These are phyloP conservation scores for Rousettus madagascariensis DNA, from an alignment of 2,797 vertebrate genomes.

Conservation along the genomic window DNA sequence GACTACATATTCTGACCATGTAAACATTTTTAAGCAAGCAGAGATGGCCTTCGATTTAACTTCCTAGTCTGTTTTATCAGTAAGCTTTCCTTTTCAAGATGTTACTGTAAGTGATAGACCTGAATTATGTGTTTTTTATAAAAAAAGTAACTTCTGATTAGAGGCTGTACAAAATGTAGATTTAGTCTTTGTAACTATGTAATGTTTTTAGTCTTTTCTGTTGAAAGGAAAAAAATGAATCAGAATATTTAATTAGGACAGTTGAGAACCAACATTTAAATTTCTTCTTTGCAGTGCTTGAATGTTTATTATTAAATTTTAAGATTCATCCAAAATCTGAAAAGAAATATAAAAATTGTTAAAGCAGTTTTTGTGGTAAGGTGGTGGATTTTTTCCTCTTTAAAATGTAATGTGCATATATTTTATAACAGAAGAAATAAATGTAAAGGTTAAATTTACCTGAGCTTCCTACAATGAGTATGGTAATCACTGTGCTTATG, in stretches of 20 bases:
- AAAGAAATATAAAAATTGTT: not conserved
- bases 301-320: not conserved
- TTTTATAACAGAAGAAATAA: constrained; percentile 65
- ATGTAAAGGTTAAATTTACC: constrained; percentile 7
- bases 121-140: not conserved
- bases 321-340: not conserved
- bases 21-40: not conserved
- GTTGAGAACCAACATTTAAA: not conserved
- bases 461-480: not conserved
- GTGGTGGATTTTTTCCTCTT: not conserved
- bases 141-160: not conserved
- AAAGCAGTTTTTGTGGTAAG: not conserved
- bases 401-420: constrained; percentile 28
- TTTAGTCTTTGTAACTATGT: not conserved
- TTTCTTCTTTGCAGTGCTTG: not conserved
- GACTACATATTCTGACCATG: no score
- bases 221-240: constrained; percentile 30
- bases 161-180: not conserved
- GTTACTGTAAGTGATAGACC: not conserved
- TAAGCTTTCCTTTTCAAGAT: not conserved
- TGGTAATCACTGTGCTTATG: not conserved
- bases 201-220: not conserved
- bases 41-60: not conserved
- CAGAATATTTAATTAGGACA: not conserved
- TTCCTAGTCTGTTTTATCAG: not conserved